A percentile compares a stretch with the other conserved stretches of the same genome.
These are phyloP conservation scores for Piaya cayana DNA, from an alignment of 2,113 vertebrate species.

Conservation along the genomic window DNA sequence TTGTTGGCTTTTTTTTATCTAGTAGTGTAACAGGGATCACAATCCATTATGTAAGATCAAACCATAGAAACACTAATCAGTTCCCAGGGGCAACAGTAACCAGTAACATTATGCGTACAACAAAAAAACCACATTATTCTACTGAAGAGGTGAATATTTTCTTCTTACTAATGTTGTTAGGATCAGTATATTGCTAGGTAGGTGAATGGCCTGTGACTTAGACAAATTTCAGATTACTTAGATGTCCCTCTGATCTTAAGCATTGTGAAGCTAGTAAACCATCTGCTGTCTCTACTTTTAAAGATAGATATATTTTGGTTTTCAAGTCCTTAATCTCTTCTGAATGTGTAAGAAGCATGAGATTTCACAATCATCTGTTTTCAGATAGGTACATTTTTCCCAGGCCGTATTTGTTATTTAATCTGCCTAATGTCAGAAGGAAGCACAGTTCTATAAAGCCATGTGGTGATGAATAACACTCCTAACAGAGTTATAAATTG, in stretches of 20 bases:
- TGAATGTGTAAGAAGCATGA: neutral
- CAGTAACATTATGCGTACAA: neutral
- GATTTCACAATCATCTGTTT: conserved; percentile 8
- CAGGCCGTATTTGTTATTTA: conserved; percentile 70
- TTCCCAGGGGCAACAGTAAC: neutral
- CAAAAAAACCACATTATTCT: neutral
- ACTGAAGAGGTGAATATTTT: neutral
- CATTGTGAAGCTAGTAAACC: neutral
- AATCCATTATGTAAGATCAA: neutral
- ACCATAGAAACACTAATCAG: neutral
- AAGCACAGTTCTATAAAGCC: conserved; percentile 51
- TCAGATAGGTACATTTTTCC: conserved; percentile 24
- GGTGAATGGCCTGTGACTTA: neutral
- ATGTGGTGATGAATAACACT: conserved; percentile 68
- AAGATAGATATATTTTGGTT: neutral
- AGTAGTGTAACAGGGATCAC: neutral
- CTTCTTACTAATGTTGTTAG: neutral
- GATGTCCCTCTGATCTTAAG: neutral
- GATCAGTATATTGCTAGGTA: neutral
- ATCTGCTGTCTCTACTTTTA: neutral
- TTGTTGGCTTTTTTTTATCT: neutral
- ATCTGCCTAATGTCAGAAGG: conserved; percentile 65
- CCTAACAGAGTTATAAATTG: conserved; percentile 78
- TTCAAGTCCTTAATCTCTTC: neutral
- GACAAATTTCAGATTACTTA: neutral